phyloP scores from a whole-genome alignment of 2,113 vertebrate species.

The Neolamprologus hecqui region DNA sequence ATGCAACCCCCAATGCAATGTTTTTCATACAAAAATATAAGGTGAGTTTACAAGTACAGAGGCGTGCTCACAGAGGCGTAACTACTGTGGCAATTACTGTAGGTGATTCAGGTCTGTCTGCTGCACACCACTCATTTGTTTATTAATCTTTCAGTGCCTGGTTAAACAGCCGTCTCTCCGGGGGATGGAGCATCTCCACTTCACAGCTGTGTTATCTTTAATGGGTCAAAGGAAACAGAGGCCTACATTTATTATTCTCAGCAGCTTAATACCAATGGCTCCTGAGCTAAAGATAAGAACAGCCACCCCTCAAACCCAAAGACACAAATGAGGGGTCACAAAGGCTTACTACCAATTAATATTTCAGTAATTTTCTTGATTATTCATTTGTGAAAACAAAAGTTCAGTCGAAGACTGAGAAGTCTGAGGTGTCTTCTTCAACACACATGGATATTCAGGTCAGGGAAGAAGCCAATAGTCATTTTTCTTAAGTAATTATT shows the following conservation, averaged over 20 bases:
- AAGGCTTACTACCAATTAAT: neutral
- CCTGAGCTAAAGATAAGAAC: neutral
- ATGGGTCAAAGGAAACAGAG: neutral
- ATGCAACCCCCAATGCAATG: neutral
- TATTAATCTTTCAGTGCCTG: constrained; percentile 41
- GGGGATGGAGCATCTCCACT: constrained; percentile 5
- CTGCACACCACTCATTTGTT: constrained; percentile 46
- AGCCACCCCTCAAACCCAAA: neutral
- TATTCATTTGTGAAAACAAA: neutral
- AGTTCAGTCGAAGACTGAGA: neutral
- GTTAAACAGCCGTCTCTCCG: constrained; percentile 30
- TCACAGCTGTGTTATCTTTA: constrained; percentile 20
- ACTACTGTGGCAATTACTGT: neutral
- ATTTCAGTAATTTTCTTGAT: neutral
- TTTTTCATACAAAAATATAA: neutral
- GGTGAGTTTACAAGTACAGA: neutral
- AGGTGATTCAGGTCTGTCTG: constrained; percentile 1
- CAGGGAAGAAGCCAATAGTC: neutral
- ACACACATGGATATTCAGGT: neutral
- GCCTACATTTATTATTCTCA: neutral
- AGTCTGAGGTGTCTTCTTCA: neutral
- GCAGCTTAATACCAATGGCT: neutral
- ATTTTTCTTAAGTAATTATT: neutral
- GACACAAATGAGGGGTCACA: neutral
- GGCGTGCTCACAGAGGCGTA: neutral